phyloP scores from a whole-genome alignment of 2,113 vertebrate genomes.

The Misgurnus anguillicaudatus region DNA sequence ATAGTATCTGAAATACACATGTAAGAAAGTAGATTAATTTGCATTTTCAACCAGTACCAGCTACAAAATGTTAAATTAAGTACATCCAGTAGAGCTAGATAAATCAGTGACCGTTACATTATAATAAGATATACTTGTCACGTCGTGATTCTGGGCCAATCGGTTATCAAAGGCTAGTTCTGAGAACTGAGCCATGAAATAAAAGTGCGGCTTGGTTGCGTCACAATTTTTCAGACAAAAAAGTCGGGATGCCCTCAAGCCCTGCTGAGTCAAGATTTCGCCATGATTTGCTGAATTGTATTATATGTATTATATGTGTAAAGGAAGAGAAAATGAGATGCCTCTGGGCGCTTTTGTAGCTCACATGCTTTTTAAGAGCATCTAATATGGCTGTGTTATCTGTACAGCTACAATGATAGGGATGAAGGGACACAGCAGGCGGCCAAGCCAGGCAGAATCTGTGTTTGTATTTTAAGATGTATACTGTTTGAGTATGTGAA shows the following conservation, averaged over 20 bases:
- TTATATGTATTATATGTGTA: slow-evolving; percentile 27
- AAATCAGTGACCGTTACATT: neutral
- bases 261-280: slow-evolving; percentile 19
- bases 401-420: slow-evolving; percentile 24
- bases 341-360: neutral
- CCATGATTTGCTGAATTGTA: slow-evolving; percentile 23
- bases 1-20: neutral
- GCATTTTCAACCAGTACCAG: neutral
- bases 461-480: slow-evolving; percentile 24
- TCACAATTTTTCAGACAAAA: slow-evolving; percentile 19
- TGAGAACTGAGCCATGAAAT: slow-evolving; percentile 31
- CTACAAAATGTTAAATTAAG: neutral
- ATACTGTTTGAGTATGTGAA: slow-evolving; percentile 28
- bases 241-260: slow-evolving; percentile 11
- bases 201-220: slow-evolving; percentile 20
- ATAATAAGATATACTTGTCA: slow-evolving; percentile 1
- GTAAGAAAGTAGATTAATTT: neutral
- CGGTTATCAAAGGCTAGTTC: slow-evolving; percentile 13
- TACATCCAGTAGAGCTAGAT: neutral
- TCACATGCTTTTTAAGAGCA: slow-evolving; percentile 5
- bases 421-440: slow-evolving; percentile 4
- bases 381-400: slow-evolving; percentile 10
- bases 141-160: slow-evolving; percentile 23
- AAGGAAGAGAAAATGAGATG: neutral
- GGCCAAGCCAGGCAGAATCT: neutral